Base-by-base conservation (phyloP, 1,140 invertebrate species). In the Drosophila willistoni region DNA sequence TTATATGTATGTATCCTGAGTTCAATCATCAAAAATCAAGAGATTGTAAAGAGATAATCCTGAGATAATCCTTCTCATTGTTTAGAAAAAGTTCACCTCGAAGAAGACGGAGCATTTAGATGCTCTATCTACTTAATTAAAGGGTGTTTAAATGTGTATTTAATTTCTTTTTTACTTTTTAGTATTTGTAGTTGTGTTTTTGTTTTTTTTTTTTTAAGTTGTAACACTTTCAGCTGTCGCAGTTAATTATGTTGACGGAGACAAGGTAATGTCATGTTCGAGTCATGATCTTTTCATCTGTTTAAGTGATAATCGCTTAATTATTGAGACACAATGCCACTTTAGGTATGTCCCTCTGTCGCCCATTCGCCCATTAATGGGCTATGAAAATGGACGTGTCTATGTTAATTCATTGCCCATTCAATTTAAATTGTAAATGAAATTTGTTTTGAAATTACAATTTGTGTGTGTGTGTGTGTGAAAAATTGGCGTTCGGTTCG, bases 371-470 rank as follows among this genome's bases (percentile, higher is more conserved):
- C 29, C 17, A 34, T 36, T 59, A 59, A 59, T 59, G 56, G 33
- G 56, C 56, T 39, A 59, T 59, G 55, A 57, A 57, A 57, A 59
- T 12, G 34, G 6, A 36, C 33, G 33, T 59, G 56, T 59, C 56
- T 59, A 34, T 33, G 34, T 17, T 36, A 59, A 59, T 59, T 59
- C 56, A 36, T 59, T 59, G 33, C 17, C 34, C 56, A 19, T 59
- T 59, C 56, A 39, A 12, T 44, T 22, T 25, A 62, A 62, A 62
- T 62, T 62, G 60, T 41, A 62, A 62, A 39, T 62, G 60, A 62
- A 60, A 62, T 36, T 62, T 62, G 57, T 61, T 29, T 71, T 6
- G 33, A 34, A 47, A 68, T 71, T 54, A 61, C 56, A 47, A 36
- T 10, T 10, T 39, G 0, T 39, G 10, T 13, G 10, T 75, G 64